These are phyloP conservation scores for Gryon sp. DNA, from an alignment of 1,140 invertebrate species.

Conservation along the genomic window DNA sequence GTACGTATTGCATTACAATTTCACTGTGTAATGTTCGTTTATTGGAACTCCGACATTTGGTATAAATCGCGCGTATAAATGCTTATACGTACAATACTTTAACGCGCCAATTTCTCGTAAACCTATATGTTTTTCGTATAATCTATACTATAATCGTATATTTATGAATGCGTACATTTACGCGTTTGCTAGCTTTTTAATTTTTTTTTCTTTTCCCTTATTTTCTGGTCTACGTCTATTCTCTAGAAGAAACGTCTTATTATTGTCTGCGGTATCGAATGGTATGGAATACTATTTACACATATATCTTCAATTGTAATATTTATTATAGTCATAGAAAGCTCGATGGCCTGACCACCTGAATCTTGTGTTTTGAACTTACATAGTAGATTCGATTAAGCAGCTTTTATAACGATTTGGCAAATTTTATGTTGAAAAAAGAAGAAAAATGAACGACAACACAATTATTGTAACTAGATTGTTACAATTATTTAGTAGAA, in stretches of 20 bases:
- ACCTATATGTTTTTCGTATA: conserved; percentile 57
- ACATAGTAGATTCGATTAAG: conserved; percentile 10
- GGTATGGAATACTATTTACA: conserved; percentile 64
- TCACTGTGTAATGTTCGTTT: conserved; percentile 65
- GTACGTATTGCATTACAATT: conserved; percentile 74
- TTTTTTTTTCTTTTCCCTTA: conserved; percentile 50
- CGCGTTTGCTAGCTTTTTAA: conserved; percentile 62
- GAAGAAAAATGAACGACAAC: not conserved
- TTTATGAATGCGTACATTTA: conserved; percentile 52
- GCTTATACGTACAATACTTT: conserved; percentile 58
- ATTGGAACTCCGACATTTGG: conserved; percentile 58
- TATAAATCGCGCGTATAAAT: conserved; percentile 59
- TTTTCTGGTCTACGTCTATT: conserved; percentile 57
- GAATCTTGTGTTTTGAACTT: conserved; percentile 46
- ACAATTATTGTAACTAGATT: too few relatives aligned
- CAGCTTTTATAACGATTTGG: not conserved
- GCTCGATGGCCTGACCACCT: conserved; percentile 75
- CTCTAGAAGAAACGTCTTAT: conserved; percentile 76
- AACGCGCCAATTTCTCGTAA: conserved; percentile 36
- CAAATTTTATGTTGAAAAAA: not conserved
- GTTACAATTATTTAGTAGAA: too few relatives aligned
- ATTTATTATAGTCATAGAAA: conserved; percentile 74
- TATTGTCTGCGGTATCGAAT: conserved; percentile 78
- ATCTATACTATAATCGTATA: conserved; percentile 55
- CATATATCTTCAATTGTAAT: conserved; percentile 27